Base-by-base conservation (phyloP, 2,113 vertebrate species). In the Micromys minutus region DNA sequence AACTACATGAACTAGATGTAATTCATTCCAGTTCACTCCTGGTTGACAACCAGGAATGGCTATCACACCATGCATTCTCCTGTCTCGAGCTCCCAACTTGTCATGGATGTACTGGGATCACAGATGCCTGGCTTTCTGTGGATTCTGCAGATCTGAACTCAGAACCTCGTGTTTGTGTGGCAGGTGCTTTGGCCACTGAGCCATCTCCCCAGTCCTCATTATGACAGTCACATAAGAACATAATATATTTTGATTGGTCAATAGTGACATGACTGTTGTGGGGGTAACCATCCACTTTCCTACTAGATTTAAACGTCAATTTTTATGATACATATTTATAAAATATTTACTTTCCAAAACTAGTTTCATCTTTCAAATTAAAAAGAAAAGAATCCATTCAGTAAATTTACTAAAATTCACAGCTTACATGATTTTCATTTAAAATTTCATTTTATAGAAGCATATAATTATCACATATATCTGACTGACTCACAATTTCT, bases 401-500 rank as follows among this genome's bases (percentile, higher is more conserved):
- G 55, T 65, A 74, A 94, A 84, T 29, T 50, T 67, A 16, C 31
- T 42, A 45, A 42, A 61, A 93, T 21, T 80, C 79, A 86, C 67
- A 76, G 71, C 29, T n/a, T 42, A 0, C 50, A 81, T 0, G 42
- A n/a, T 71, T 74, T 74, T 65, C 29, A 17, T 76, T 89, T 91
- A 86, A 75, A 91, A 75, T 57, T 67, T 63, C 77, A 91, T 34
- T 94, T 74, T 69, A 85, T 15, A 11, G 50, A 89, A 95, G 34
- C 76, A 86, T 71, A 50, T 59, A 61, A 13, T 91, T 74, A 85
- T 69, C 47, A 61, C 21, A 72, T 29, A 79, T 26, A n/a, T 52
- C 36, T 45, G 12, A 83, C 36, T 52, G 94, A 79, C 34, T 52
- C 72, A 50, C 45, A 55, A 83, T 90, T 81, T 93, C 69, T 92